phyloP scores from a whole-genome alignment of 2,888 invertebrate species.

The Diploptera punctata region DNA sequence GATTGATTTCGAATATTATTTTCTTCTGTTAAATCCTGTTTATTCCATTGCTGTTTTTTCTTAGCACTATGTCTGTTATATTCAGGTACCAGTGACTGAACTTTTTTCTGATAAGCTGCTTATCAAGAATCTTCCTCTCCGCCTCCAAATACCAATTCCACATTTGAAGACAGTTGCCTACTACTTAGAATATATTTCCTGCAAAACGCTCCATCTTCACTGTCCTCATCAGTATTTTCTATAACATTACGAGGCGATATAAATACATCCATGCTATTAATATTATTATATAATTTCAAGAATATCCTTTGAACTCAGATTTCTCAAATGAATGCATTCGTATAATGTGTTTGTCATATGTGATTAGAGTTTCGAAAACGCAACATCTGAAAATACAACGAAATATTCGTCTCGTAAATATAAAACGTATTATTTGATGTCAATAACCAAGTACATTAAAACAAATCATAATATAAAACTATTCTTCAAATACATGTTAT shows the following conservation, averaged over 20 bases:
- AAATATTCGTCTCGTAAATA: neutral
- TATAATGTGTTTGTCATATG: neutral
- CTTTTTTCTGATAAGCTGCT: too few species aligned
- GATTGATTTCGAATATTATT: neutral
- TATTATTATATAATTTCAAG: neutral
- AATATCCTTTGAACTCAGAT: neutral
- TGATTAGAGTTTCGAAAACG: neutral
- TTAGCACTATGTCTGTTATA: neutral
- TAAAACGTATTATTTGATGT: neutral
- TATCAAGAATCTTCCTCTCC: neutral
- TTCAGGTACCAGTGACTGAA: neutral
- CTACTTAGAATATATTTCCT: too few species aligned
- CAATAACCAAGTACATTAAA: neutral
- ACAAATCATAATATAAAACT: neutral
- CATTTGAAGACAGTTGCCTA: too few species aligned
- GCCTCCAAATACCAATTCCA: neutral
- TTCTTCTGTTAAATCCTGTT: neutral
- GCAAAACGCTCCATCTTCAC: too few species aligned
- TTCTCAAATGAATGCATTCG: neutral
- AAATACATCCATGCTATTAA: neutral
- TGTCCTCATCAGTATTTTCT: neutral
- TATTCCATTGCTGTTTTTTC: neutral
- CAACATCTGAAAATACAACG: neutral
- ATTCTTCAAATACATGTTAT: neutral
- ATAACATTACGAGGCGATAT: neutral